These are phyloP conservation scores for Drosophila kikkawai DNA, from an alignment of 1,140 invertebrate genomes.

Conservation along the genomic window DNA sequence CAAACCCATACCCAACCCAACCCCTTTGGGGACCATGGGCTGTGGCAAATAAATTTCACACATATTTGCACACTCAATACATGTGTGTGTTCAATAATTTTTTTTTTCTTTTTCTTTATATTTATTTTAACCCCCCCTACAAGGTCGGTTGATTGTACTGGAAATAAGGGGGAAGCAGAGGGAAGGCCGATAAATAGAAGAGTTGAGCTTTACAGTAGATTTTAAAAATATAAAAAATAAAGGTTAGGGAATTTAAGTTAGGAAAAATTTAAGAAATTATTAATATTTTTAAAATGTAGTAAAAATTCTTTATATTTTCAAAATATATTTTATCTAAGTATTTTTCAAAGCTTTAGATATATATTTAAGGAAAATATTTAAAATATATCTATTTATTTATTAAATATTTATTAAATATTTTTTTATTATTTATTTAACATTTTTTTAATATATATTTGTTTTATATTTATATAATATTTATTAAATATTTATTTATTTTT, in stretches of 20 bases:
- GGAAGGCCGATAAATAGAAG: background rate
- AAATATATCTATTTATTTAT: background rate
- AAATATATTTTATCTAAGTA: too few species aligned
- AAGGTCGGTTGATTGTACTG: conserved; percentile 79
- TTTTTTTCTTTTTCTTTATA: background rate
- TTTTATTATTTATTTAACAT: background rate
- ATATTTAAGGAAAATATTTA: too few species aligned
- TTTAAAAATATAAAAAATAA: background rate
- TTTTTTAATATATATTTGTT: background rate
- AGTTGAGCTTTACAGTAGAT: background rate
- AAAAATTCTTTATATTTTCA: background rate
- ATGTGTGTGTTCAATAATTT: conserved; percentile 65
- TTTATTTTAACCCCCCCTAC: conserved; percentile 26
- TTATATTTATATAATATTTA: too few species aligned
- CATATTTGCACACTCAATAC: conserved; percentile 73
- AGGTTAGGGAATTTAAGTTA: background rate
- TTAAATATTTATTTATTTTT: too few species aligned
- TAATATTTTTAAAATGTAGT: background rate
- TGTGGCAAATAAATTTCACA: conserved; percentile 83
- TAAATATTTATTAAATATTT: background rate
- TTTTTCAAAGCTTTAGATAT: too few species aligned
- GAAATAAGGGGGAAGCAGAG: conserved; percentile 26
- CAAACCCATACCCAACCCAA: conserved; percentile 9
- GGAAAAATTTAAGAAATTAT: background rate
- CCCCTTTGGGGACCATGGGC: conserved; percentile 25